Evolutionary conservation across 2,888 invertebrate species (phyloP).

Genomic region (Pantelozetes paolii): DNA sequence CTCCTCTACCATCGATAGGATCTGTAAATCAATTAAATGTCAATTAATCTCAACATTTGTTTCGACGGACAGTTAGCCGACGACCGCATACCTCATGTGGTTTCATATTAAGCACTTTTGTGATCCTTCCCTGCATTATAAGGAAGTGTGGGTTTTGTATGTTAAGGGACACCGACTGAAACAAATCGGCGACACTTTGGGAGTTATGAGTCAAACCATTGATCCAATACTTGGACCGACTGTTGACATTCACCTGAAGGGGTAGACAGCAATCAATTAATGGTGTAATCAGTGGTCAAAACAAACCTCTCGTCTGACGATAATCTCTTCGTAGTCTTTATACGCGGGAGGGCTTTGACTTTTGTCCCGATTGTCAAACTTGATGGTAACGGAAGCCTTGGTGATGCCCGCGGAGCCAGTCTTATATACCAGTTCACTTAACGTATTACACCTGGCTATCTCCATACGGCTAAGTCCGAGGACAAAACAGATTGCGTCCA

Average conservation of each 20-base stretch:
- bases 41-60: not conserved
- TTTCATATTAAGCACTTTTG: conserved; percentile 98
- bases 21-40: conserved; percentile 56
- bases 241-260: conserved; percentile 41
- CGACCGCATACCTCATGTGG: conserved; percentile 71
- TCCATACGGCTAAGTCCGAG: conserved; percentile 61
- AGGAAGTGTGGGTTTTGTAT: conserved; percentile 99
- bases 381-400: conserved; percentile 90
- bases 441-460: conserved; percentile 79
- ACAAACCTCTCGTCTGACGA: conserved; percentile 77
- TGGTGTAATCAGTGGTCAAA: not conserved
- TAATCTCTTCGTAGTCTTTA: conserved; percentile 82
- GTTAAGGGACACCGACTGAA: conserved; percentile 93
- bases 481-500: conserved; percentile 96
- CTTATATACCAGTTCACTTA: conserved; percentile 96
- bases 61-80: not conserved
- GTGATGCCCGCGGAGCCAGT: conserved; percentile 93
- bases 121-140: conserved; percentile 98
- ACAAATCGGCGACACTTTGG: conserved; percentile 85
- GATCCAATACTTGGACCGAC: conserved; percentile 83
- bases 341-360: conserved; percentile 82
- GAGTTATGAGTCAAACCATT: conserved; percentile 87
- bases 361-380: conserved; percentile 84
- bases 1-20: conserved; percentile 96
- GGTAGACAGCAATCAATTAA: not conserved